Evolutionary conservation across 2,113 vertebrate genomes (phyloP), one percentile per base, ranked within the genome.

Genomic region (Melanerpes aurifrons): DNA sequence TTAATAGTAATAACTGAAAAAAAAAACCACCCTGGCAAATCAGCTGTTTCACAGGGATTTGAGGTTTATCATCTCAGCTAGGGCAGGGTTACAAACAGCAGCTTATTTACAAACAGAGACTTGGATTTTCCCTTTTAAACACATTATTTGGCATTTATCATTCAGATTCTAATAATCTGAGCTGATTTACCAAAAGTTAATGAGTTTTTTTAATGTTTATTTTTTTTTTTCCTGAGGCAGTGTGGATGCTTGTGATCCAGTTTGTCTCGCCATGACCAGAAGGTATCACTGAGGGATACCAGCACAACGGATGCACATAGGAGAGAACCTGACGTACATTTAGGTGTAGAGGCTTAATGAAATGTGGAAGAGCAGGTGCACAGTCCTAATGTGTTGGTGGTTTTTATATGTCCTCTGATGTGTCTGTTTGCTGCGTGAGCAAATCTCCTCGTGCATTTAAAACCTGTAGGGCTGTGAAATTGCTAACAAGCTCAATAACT

Each of bases 291-390:
- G 93, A 91, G 91, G 82, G 90, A 48, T 92, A 89, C 62, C 79
- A 70, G 53, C 31, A 24, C 53, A 79, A 48, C 84, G 86, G 93
- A 93, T 92, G 82, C 63, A 20, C 54, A 11, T 15, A 77, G 78
- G 40, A 71, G 77, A 87, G 80, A 86, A 56, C 88, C 59, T 92
- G 86, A 82, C 15, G 45, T 78, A 76, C 73, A 26, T 68, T 68
- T 87, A 89, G 89, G 69, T 63, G 83, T 76, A 87, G 94, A 95
- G 81, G 64, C 82, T 89, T 96, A 92, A 86, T 94, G 93, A 95
- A 95, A 94, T 89, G 88, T 87, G 94, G 90, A 89, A 89, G 81
- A 95, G 90, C 96, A 94, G 90, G 93, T 96, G 92, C 82, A 76
- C 73, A 29, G 61, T 67, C 95, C 86, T 92, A 79, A 90, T 58